phyloP scores from a whole-genome alignment of 2,797 vertebrate genomes.

The Cephalopachus bancanus region DNA sequence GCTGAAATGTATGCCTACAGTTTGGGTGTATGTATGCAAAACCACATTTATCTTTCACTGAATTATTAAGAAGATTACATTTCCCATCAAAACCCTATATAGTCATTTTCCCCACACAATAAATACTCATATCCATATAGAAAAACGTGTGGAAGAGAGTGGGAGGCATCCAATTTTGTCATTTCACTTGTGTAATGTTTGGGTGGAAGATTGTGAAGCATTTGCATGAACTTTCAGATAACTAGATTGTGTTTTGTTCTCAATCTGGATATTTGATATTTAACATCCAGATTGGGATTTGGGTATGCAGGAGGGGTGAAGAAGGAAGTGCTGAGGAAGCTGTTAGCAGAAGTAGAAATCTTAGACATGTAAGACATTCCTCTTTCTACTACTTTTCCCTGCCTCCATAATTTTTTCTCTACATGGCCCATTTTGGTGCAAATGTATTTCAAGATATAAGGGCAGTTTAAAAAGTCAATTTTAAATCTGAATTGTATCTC shows the following conservation, averaged over 20 bases:
- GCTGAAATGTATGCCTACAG: neutral
- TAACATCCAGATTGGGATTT: neutral
- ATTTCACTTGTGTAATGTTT: slow-evolving; percentile 14
- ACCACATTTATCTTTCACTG: neutral
- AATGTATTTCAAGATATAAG: slow-evolving; percentile 48
- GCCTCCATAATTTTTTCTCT: neutral
- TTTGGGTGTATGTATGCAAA: neutral
- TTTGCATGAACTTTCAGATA: neutral
- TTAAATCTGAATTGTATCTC: slow-evolving; percentile 70
- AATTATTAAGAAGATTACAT: slow-evolving; percentile 37
- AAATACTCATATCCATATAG: slow-evolving; percentile 29
- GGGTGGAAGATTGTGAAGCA: neutral
- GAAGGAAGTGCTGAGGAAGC: neutral
- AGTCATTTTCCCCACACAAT: neutral
- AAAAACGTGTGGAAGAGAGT: neutral
- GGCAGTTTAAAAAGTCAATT: slow-evolving; percentile 68
- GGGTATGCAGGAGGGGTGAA: neutral
- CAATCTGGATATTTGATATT: neutral
- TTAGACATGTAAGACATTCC: neutral
- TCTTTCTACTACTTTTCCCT: slow-evolving; percentile 1
- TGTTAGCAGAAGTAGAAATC: slow-evolving; percentile 24
- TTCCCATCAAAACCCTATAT: slow-evolving; percentile 13
- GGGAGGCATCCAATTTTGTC: slow-evolving; percentile 21
- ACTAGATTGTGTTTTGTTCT: neutral
- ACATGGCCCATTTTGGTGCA: neutral